Evolutionary conservation across 1,140 invertebrate species (phyloP).

Genomic region (Anoplolepis gracilipes): DNA sequence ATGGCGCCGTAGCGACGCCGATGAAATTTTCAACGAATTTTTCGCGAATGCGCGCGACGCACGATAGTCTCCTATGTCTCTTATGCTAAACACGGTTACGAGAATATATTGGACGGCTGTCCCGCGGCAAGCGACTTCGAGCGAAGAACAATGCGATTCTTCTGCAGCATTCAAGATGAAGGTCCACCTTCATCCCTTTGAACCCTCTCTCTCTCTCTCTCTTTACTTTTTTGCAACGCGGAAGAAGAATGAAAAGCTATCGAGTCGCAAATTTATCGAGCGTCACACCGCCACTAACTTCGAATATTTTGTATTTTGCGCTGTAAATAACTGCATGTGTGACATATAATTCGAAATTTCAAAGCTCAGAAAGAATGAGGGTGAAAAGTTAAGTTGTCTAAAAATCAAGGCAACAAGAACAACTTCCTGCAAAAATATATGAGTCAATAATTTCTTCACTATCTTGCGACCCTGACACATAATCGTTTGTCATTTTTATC

Average conservation of each 20-base stretch:
- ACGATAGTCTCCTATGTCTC: constrained; percentile 41
- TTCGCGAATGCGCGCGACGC: constrained; percentile 48
- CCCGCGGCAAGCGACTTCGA: background rate
- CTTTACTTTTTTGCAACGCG: too few relatives aligned
- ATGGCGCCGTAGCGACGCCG: constrained; percentile 56
- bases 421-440: background rate
- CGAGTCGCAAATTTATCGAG: background rate
- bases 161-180: constrained; percentile 31
- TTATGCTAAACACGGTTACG: constrained; percentile 43
- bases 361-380: background rate
- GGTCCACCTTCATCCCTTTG: background rate
- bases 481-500: background rate
- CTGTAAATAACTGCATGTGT: constrained; percentile 28
- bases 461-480: background rate
- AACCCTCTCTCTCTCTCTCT: too few relatives aligned
- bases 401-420: background rate
- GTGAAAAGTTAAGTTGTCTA: background rate
- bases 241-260: background rate
- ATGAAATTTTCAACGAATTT: constrained; percentile 73
- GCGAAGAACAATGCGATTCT: constrained; percentile 34
- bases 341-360: background rate
- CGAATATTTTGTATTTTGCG: constrained; percentile 25
- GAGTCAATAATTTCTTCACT: background rate
- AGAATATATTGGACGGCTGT: constrained; percentile 32
- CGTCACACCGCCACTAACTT: background rate